Percentiles rank a stretch among this genome's conserved stretches.
Conservation (phyloP, 2,888 invertebrate species). For the Tetragnatha montana region DNA sequence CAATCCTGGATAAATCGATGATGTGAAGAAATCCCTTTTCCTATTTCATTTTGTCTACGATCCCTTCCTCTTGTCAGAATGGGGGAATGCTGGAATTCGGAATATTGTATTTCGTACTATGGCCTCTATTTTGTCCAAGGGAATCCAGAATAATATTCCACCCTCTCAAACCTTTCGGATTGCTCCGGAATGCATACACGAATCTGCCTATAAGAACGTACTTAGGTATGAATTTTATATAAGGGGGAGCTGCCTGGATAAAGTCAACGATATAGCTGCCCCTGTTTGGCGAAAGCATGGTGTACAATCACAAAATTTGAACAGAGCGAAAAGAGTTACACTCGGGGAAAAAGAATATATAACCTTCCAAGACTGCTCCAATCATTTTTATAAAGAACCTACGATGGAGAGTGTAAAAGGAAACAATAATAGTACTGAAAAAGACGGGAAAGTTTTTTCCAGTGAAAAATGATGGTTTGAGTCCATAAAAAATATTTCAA, state of each 20-base stretch:
- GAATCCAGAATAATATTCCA: not conserved
- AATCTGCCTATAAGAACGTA: conserved; percentile 34
- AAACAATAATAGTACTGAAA: not conserved
- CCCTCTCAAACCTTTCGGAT: conserved; percentile 24
- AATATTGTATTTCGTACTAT: not conserved
- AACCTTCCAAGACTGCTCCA: conserved; percentile 30
- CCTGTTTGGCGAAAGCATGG: conserved; percentile 24
- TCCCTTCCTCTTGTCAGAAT: too few species aligned
- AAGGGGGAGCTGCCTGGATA: conserved; percentile 27
- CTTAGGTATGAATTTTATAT: conserved; percentile 53
- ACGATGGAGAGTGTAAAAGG: conserved; percentile 20
- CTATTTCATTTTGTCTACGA: not conserved
- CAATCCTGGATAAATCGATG: too few species aligned
- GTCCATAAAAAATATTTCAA: conserved; percentile 67
- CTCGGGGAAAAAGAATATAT: conserved; percentile 11
- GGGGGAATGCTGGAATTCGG: not conserved
- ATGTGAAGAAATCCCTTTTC: too few species aligned
- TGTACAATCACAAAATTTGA: conserved; percentile 52
- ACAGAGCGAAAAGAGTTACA: conserved; percentile 22
- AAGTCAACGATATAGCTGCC: conserved; percentile 37
- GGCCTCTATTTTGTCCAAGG: not conserved
- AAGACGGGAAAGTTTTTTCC: conserved; percentile 32
- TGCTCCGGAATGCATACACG: conserved; percentile 35
- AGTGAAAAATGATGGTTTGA: conserved; percentile 68
- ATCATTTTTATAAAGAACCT: conserved; percentile 64